Evolutionary conservation across 1,140 invertebrate species (phyloP), one percentile per base, ranked within the genome.

Genomic region (Diorhabda elongata): DNA sequence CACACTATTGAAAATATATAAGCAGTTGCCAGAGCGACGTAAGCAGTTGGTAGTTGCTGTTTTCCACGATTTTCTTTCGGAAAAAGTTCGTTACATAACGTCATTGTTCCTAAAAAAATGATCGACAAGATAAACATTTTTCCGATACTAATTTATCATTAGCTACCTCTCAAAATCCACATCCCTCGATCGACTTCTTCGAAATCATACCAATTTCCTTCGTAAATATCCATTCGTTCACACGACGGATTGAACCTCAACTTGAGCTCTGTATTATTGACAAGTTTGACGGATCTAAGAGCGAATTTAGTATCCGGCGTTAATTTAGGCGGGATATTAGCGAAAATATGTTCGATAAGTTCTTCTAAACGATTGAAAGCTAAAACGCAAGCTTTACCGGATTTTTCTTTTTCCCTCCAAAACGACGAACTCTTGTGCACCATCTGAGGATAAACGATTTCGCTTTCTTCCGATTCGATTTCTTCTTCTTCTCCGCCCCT

Each of bases 181-280:
- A 67, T 74, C 8, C 78, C 78, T 42, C 73, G 57, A 8, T 78
- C 76, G 8, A 80, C 66, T 62, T 79, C 77, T 41, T 70, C 72
- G 58, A 80, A 81, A 42, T 75, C 70, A 57, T 78, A 73, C 79
- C 79, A 81, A 64, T 79, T 71, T 5, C 78, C 79, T 5, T 61
- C 62, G 59, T 74, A 73, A 2, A 67, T 65, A 58, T 78, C 73
- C 56, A 65, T 58, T 45, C 66, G 58, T 61, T 74, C 65, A 43
- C 72, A 71, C 8, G 71, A 68, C 3, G 73, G 71, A 66, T 77
- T 71, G 11, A 71, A 74, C 6, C 76, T 75, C 41, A 73, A 52
- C 61, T 78, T 77, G 0, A 77, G 11, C 3, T 77, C 66, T 6
- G 72, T 66, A 42, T 69, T 71, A 64, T 77, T 78, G 4, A 5